phyloP scores from a whole-genome alignment of 2,888 invertebrate species.

The Acleris laterana region DNA sequence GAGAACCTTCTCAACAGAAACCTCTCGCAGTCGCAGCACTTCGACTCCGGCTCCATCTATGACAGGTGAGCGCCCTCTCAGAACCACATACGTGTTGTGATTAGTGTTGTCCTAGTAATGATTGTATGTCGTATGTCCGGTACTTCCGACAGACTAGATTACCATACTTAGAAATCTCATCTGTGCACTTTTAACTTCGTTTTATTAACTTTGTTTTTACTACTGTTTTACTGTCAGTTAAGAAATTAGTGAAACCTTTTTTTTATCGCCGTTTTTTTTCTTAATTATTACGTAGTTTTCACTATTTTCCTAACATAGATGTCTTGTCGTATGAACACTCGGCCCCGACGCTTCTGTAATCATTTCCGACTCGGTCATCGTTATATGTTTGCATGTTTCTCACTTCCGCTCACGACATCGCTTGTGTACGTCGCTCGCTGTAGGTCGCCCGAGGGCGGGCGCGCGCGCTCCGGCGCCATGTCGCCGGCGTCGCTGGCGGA shows the following conservation, averaged over 20 bases:
- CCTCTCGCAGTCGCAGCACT: slow-evolving; percentile 88
- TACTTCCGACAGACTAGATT: slow-evolving; percentile 19
- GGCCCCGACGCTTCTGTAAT: slow-evolving; percentile 62
- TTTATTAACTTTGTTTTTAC: slow-evolving; percentile 21
- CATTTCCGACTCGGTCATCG: slow-evolving; percentile 61
- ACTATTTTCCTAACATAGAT: slow-evolving; percentile 46
- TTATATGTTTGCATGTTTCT: slow-evolving; percentile 79
- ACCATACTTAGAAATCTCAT: slow-evolving; percentile 12
- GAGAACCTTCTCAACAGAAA: slow-evolving; percentile 91
- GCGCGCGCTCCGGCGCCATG: slow-evolving; percentile 75
- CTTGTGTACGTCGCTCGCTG: slow-evolving; percentile 73
- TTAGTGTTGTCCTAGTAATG: slow-evolving; percentile 53
- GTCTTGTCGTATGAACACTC: slow-evolving; percentile 46
- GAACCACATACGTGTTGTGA: slow-evolving; percentile 54
- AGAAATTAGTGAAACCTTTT: slow-evolving; percentile 33
- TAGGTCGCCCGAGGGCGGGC: slow-evolving; percentile 79
- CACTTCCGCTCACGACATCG: slow-evolving; percentile 80
- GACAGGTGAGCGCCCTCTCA: slow-evolving; percentile 87
- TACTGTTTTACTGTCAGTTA: slow-evolving; percentile 18
- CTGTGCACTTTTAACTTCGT: slow-evolving; percentile 24
- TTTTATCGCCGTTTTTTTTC: slow-evolving; percentile 8
- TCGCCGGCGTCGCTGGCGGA: slow-evolving; percentile 72
- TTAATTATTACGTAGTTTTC: slow-evolving; percentile 16
- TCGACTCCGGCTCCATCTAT: slow-evolving; percentile 91
- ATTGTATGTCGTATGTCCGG: slow-evolving; percentile 25